Evolutionary conservation across 2,797 vertebrate genomes (phyloP).

Genomic region (Enteromius paludinosus): DNA sequence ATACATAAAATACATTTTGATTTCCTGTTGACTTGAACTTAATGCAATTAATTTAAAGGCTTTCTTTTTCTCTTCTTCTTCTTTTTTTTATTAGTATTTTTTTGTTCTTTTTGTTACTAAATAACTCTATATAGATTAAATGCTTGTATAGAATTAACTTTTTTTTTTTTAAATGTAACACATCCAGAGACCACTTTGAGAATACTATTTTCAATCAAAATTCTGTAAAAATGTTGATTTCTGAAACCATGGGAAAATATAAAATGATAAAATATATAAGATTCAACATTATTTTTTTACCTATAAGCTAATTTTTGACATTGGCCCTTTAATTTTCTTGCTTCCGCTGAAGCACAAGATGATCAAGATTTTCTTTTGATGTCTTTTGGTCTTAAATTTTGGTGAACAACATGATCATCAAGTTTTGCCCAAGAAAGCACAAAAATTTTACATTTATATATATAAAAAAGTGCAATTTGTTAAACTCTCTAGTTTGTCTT

Average conservation of each 20-base stretch:
- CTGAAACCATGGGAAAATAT: neutral
- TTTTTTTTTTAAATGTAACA: neutral
- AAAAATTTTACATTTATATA: neutral
- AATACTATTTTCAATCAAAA: neutral
- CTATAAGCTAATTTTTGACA: neutral
- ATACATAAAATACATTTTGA: too few species aligned
- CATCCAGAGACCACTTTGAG: neutral
- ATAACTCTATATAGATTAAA: neutral
- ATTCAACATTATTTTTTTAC: neutral
- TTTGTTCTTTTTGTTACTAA: neutral
- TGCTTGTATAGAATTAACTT: neutral
- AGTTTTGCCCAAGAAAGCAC: neutral
- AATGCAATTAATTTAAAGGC: too few species aligned
- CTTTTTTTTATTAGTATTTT: neutral
- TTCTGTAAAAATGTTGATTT: neutral
- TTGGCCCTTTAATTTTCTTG: neutral
- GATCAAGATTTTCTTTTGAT: too few species aligned
- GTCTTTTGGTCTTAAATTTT: neutral
- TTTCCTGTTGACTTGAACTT: too few species aligned
- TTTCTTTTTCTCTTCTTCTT: too few species aligned
- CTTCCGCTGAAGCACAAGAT: neutral
- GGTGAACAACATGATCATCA: neutral
- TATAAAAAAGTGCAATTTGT: neutral
- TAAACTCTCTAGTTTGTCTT: neutral
- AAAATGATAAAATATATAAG: neutral